These are phyloP conservation scores for Bimastos eiseni DNA, from an alignment of 2,888 invertebrate genomes.

Conservation along the genomic window DNA sequence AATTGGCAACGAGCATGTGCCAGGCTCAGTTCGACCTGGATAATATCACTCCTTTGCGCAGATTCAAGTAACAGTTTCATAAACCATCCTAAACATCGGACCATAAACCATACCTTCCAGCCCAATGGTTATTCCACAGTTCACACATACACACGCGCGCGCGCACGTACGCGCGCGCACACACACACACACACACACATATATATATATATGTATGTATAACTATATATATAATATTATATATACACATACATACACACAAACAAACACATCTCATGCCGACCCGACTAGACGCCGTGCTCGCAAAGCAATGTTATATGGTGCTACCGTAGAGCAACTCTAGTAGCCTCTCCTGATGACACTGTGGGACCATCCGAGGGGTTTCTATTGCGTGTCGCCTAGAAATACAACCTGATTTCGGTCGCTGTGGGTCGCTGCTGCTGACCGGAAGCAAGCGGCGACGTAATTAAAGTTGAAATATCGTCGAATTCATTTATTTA, in stretches of 20 bases:
- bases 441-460: background rate
- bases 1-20: background rate
- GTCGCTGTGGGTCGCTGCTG: background rate
- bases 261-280: background rate
- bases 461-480: background rate
- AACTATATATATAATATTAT: no score
- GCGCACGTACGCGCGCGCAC: no score
- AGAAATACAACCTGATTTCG: background rate
- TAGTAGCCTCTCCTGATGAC: background rate
- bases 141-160: background rate
- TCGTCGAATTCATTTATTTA: slow-evolving; percentile 6
- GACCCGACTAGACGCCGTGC: background rate
- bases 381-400: background rate
- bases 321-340: background rate
- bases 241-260: no score
- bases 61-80: background rate
- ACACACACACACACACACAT: no score
- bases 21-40: background rate
- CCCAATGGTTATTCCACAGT: background rate
- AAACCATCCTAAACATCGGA: background rate
- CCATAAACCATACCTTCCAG: background rate
- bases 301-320: background rate
- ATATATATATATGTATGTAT: no score
- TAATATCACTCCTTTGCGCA: background rate
- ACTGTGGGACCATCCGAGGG: background rate